Evolutionary conservation across 2,113 vertebrate genomes (phyloP).

Genomic region (Ariopsis seemanni): DNA sequence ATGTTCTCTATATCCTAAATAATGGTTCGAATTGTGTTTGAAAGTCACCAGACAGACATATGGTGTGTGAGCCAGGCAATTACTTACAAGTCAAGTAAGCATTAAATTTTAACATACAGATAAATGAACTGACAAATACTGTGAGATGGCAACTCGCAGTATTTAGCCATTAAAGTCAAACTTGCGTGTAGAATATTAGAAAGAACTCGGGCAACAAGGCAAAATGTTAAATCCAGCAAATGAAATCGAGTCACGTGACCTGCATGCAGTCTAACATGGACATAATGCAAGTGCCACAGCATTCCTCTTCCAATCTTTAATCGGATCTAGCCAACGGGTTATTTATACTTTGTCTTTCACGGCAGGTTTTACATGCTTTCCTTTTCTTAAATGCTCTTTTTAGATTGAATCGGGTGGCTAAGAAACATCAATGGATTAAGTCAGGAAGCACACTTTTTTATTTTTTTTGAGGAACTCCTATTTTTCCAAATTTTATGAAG

Average conservation of each 20-base stretch:
- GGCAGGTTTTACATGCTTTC: neutral
- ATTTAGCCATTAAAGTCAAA: neutral
- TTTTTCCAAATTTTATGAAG: no score
- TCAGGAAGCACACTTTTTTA: constrained; percentile 24
- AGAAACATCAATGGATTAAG: constrained; percentile 28
- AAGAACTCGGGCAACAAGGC: neutral
- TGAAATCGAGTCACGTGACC: constrained; percentile 4
- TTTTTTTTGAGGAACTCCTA: constrained; percentile 60
- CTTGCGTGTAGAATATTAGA: neutral
- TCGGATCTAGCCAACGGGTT: neutral
- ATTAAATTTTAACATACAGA: neutral
- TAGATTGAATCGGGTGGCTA: constrained; percentile 20
- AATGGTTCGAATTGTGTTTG: neutral
- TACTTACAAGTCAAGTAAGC: neutral
- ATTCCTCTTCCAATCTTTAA: constrained; percentile 6
- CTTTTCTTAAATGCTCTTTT: neutral
- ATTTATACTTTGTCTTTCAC: neutral
- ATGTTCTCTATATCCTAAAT: neutral
- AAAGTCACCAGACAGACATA: neutral
- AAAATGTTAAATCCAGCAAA: constrained; percentile 2
- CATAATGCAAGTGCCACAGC: neutral
- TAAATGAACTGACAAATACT: neutral
- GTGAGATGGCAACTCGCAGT: neutral
- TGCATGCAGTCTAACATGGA: neutral
- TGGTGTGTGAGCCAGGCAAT: neutral